Evolutionary conservation across 2,113 vertebrate species (phyloP).

Genomic region (Pelusios castaneus): DNA sequence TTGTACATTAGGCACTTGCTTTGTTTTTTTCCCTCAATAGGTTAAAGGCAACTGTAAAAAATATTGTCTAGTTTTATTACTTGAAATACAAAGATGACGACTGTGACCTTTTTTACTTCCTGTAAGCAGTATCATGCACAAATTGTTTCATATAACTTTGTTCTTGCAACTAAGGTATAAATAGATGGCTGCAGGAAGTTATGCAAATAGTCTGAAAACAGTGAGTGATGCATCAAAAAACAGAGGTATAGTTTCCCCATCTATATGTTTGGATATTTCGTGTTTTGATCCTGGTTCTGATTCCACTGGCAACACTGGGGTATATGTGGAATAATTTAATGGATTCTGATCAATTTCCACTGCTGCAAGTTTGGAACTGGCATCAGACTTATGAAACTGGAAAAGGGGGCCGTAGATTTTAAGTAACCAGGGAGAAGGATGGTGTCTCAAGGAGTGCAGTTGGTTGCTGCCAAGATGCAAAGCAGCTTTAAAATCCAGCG

Average conservation of each 20-base stretch:
- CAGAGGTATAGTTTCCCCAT: background rate
- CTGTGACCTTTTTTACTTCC: background rate
- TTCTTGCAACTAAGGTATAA: conserved; percentile 53
- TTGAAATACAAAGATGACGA: background rate
- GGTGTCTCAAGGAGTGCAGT: background rate
- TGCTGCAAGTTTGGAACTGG: background rate
- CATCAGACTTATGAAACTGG: background rate
- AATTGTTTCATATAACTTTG: conserved; percentile 51
- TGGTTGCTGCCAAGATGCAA: background rate
- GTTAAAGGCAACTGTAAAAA: conserved; percentile 46
- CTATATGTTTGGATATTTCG: background rate
- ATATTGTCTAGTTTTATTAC: conserved; percentile 18
- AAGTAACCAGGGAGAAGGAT: background rate
- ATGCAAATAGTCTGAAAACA: conserved; percentile 9
- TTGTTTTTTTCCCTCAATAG: background rate
- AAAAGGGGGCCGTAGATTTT: background rate
- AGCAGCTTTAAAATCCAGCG: background rate
- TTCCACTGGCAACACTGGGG: background rate
- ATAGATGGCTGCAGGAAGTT: conserved; percentile 53
- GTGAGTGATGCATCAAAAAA: background rate
- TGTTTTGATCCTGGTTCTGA: accelerated
- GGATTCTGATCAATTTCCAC: background rate
- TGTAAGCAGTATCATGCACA: background rate
- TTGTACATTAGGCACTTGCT: accelerated
- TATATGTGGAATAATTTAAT: background rate